Evolutionary conservation across 2,888 invertebrate species (phyloP), one percentile per base, ranked within the genome.

Genomic region (Phaedon cochleariae): DNA sequence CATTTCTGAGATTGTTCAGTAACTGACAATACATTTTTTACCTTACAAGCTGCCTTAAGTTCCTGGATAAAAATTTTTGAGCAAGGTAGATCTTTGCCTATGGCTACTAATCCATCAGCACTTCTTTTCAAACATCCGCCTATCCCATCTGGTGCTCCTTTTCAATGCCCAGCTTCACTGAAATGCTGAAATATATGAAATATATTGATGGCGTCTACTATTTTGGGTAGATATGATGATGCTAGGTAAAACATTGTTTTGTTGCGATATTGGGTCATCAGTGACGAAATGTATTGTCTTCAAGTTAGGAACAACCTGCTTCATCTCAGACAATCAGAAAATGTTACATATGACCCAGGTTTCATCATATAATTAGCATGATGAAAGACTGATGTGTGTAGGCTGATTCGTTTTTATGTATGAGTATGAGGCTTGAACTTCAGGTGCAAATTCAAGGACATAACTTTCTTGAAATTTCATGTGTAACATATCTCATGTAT

Each of bases 251-350:
- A 67, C 58, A 64, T 67, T 46, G 45, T 62, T 48, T 59, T 67
- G 15, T 67, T 64, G 15, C 41, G 29, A 26, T 67, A 67, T 26
- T 67, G 64, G 0, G 61, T 67, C 64, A 58, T 67, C 67, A 51
- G 63, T 67, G 1, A 46, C 10, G 49, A 64, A 61, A 61, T 67
- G 59, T 10, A 63, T 48, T 45, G 52, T 46, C 45, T 61, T 55
- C 34, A 61, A 53, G 17, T 59, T 57, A 12, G 64, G 61, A 18
- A 64, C 17, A 5, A 45, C 10, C 5, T 17, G 5, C 22, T 59
- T 52, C 46, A 66, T 37, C 64, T 48, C 21, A 61, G 45, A 15
- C 17, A 52, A 9, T 65, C 22, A 5, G 67, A 59, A 17, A 67
- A 46, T 22, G 63, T 59, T n/a, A 59, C 37, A 20, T 34, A 63